Conservation (phyloP, 2,888 invertebrate genomes). For the Romanomermis culicivorax region DNA sequence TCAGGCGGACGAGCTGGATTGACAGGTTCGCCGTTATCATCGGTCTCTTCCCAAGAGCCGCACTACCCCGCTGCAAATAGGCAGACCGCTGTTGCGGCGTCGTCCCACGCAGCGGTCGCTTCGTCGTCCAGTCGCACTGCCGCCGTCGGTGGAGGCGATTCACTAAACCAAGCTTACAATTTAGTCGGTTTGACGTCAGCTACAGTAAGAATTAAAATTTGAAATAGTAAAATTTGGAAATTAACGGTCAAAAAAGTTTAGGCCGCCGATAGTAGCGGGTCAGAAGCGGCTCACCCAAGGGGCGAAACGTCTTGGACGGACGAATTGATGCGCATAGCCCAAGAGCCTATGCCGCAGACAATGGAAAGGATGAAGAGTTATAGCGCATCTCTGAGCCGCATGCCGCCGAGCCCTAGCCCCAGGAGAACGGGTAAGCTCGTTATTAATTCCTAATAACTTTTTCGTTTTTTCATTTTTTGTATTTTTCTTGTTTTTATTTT, state of each 20-base stretch:
- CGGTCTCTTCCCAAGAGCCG: neutral
- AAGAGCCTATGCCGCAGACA: conserved; percentile 26
- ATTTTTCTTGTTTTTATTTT: no score
- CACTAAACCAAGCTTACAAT: conserved; percentile 10
- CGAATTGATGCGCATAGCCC: conserved; percentile 26
- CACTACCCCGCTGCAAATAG: neutral
- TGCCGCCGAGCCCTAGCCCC: conserved; percentile 9
- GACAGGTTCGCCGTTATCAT: neutral
- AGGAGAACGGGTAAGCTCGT: neutral
- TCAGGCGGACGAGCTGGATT: neutral
- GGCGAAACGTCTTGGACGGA: conserved; percentile 22
- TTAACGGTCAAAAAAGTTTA: no score
- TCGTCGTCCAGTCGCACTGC: no score
- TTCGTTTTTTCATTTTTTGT: no score
- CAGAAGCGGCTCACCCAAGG: neutral
- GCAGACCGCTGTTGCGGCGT: neutral
- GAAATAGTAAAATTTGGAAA: no score
- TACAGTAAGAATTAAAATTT: no score
- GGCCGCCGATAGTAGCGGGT: conserved; percentile 5
- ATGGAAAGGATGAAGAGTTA: conserved; percentile 26
- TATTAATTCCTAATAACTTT: no score
- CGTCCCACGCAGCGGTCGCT: neutral
- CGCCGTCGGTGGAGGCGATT: no score
- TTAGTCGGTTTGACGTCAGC: conserved; percentile 8
- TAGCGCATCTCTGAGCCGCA: conserved; percentile 10